Base-by-base conservation (phyloP, 1,140 invertebrate species). In the Theocolax elegans region DNA sequence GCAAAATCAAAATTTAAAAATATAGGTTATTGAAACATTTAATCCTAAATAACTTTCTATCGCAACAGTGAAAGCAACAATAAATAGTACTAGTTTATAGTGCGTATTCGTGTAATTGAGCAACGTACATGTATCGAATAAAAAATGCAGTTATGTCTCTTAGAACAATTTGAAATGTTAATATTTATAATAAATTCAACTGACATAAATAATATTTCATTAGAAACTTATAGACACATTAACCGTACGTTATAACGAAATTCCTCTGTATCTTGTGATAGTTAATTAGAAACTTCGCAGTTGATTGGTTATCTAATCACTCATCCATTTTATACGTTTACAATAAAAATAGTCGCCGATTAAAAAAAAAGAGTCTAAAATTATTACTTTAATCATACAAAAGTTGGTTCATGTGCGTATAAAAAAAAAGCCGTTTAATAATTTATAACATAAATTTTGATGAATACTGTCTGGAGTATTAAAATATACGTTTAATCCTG, bases 371-470 rank as follows among this genome's bases (percentile, higher is more conserved):
- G n/a, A n/a, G n/a, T n/a, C n/a, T n/a, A n/a, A n/a, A n/a, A n/a
- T n/a, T n/a, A n/a, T n/a, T 62, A 48, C 29, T 31, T 62, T 62
- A 8, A 17, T 25, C 46, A 8, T 63, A 49, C 48, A 63, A 64
- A 64, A 17, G 62, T 38, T 21, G 15, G 29, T 53, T 40, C 19
- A 53, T n/a, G n/a, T 38, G 35, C n/a, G n/a, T n/a, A n/a, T n/a
- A n/a, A n/a, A n/a, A n/a, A n/a, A n/a, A n/a, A n/a, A n/a, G n/a
- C n/a, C n/a, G n/a, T n/a, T n/a, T n/a, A n/a, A n/a, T 17, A 64
- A 53, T 53, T 40, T 51, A n/a, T 21, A 64, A 64, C 27, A 25
- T 53, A 53, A 64, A 40, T 13, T 64, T 64, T 38, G 48, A 64
- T 40, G 46, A 54, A 42, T 53, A 38, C 21, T 51, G 35, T 51